Evolutionary conservation across 1,140 invertebrate species (phyloP).

Genomic region (Drosophila tropicalis): DNA sequence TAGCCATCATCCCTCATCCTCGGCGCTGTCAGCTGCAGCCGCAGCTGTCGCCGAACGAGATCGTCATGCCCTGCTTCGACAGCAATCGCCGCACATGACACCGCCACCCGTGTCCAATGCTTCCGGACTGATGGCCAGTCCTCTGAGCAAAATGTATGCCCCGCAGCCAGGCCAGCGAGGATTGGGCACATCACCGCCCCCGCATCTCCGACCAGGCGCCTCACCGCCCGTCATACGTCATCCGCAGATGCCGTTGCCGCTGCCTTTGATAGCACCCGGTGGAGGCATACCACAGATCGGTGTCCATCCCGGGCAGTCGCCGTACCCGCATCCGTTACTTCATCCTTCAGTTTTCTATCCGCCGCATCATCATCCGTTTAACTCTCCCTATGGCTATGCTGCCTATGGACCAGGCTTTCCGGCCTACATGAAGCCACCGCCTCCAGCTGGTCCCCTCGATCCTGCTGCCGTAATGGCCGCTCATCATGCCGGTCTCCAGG

Average conservation of each 20-base stretch:
- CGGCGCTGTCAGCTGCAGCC: slow-evolving; percentile 73
- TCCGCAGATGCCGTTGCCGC: slow-evolving; percentile 81
- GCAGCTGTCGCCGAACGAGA: slow-evolving; percentile 80
- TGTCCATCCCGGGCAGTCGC: slow-evolving; percentile 81
- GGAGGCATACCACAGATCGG: slow-evolving; percentile 79
- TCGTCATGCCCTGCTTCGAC: slow-evolving; percentile 79
- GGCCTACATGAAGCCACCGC: slow-evolving; percentile 80
- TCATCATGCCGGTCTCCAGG: slow-evolving; percentile 71
- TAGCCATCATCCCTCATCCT: slow-evolving; percentile 79
- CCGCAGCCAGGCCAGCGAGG: slow-evolving; percentile 75
- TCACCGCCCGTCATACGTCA: slow-evolving; percentile 83
- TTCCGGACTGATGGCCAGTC: slow-evolving; percentile 82
- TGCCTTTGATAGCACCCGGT: slow-evolving; percentile 77
- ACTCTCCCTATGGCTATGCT: slow-evolving; percentile 80
- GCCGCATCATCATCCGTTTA: slow-evolving; percentile 82
- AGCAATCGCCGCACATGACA: slow-evolving; percentile 83
- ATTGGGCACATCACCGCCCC: slow-evolving; percentile 82
- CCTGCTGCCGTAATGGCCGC: slow-evolving; percentile 77
- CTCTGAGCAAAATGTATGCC: slow-evolving; percentile 82
- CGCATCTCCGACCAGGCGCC: slow-evolving; percentile 78
- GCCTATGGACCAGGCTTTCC: slow-evolving; percentile 82
- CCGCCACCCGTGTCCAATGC: slow-evolving; percentile 83
- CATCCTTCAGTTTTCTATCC: slow-evolving; percentile 83
- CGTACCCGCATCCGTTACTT: slow-evolving; percentile 80
- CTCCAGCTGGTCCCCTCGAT: slow-evolving; percentile 70